Conservation (phyloP, 2,797 vertebrate species). For the Acipenser ruthenus region DNA sequence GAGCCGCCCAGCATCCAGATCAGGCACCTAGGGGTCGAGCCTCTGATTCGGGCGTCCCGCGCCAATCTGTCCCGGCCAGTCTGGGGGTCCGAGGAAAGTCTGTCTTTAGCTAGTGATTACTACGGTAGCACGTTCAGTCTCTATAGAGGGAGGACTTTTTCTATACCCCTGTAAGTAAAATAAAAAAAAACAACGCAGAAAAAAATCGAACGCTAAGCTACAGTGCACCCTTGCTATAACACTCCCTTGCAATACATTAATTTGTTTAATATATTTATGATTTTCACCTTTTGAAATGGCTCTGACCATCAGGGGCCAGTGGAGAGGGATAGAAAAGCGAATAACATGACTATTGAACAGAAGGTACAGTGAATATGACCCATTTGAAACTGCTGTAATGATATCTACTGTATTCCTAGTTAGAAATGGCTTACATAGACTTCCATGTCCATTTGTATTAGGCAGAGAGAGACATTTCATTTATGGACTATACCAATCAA, state of each 20-base stretch:
- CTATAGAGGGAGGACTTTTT: slow-evolving; percentile 94
- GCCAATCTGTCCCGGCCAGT: slow-evolving; percentile 89
- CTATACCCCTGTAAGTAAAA: slow-evolving; percentile 85
- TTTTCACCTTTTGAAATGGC: not conserved
- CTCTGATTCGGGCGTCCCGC: slow-evolving; percentile 87
- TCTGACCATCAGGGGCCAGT: too few species aligned
- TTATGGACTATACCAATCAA: too few species aligned
- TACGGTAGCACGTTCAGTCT: slow-evolving; percentile 98
- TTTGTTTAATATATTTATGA: not conserved
- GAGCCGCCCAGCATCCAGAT: slow-evolving; percentile 63
- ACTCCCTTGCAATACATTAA: slow-evolving; percentile 14
- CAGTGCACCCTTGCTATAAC: slow-evolving; percentile 37
- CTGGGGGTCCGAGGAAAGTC: slow-evolving; percentile 98
- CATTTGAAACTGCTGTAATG: too few species aligned
- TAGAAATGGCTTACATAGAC: too few species aligned
- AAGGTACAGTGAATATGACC: too few species aligned
- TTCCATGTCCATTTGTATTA: too few species aligned
- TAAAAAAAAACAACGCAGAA: slow-evolving; percentile 22
- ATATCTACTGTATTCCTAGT: too few species aligned
- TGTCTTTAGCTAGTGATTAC: slow-evolving; percentile 92
- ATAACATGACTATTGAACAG: too few species aligned
- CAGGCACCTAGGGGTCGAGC: slow-evolving; percentile 95
- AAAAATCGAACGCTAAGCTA: slow-evolving; percentile 18
- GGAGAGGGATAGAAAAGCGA: too few species aligned
- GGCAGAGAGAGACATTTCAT: too few species aligned